These are phyloP conservation scores for Strigops habroptila DNA, from an alignment of 2,113 vertebrate species.

Conservation along the genomic window DNA sequence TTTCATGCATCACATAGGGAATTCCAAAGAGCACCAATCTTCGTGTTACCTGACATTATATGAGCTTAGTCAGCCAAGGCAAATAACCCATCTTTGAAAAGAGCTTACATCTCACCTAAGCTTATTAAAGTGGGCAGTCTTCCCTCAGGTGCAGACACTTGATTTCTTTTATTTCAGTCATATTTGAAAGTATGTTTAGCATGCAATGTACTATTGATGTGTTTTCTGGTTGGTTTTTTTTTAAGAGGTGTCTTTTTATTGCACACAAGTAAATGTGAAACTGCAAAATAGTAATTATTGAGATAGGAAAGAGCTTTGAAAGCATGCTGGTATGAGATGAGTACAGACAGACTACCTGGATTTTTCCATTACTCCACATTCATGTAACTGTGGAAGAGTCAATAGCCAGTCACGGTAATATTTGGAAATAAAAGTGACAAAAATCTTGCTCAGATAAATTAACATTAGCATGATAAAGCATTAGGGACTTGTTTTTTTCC, in stretches of 20 bases:
- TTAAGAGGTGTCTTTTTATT: background rate
- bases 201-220: slow-evolving; percentile 3
- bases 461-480: background rate
- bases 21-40: slow-evolving; percentile 5
- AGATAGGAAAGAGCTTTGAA: background rate
- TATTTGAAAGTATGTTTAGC: slow-evolving; percentile 1
- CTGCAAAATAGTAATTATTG: background rate
- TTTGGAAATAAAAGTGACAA: background rate
- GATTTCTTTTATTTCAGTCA: background rate
- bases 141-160: background rate
- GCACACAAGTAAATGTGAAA: background rate
- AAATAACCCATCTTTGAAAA: slow-evolving; percentile 7
- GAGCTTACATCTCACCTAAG: background rate
- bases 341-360: background rate
- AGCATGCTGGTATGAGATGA: background rate
- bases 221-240: background rate
- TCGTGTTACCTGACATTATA: background rate
- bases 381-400: background rate
- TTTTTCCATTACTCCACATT: background rate
- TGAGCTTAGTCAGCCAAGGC: background rate
- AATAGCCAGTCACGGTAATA: background rate
- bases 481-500: background rate
- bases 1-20: background rate
- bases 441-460: background rate
- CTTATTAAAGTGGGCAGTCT: background rate